Evolutionary conservation across 2,888 invertebrate genomes (phyloP).

Genomic region (Syritta pipiens): DNA sequence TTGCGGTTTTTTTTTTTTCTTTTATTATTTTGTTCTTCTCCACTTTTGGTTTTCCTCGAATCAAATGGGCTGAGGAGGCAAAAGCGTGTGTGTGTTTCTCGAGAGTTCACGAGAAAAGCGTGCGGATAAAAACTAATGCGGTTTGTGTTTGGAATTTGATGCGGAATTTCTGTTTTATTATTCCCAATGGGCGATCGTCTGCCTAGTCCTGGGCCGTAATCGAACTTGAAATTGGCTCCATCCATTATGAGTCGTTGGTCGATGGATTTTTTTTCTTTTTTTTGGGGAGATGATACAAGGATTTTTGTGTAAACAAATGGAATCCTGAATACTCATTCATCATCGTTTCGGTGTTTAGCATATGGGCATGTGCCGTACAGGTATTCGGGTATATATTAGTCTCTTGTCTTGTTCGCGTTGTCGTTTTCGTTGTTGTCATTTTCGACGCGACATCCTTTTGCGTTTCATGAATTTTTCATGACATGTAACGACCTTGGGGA

Average conservation of each 20-base stretch:
- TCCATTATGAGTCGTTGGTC: conserved; percentile 7
- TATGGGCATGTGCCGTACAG: no score
- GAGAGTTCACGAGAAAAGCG: conserved; percentile 26
- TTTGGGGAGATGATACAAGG: conserved; percentile 18
- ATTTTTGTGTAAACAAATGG: conserved; percentile 18
- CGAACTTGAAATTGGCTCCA: conserved; percentile 38
- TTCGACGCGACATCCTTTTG: not conserved
- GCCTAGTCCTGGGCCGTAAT: conserved; percentile 6
- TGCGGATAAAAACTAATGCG: conserved; percentile 46
- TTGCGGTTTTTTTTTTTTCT: conserved; percentile 45
- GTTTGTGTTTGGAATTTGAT: conserved; percentile 56
- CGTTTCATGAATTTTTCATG: conserved; percentile 3
- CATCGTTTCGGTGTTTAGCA: not conserved
- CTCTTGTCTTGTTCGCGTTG: no score
- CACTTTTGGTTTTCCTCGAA: not conserved
- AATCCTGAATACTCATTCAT: conserved; percentile 34
- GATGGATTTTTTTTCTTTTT: not conserved
- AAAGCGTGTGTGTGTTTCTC: not conserved
- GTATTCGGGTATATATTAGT: no score
- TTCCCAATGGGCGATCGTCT: conserved; percentile 35
- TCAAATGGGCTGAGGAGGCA: not conserved
- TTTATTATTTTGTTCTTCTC: not conserved
- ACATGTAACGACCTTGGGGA: not conserved
- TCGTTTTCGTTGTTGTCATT: not conserved
- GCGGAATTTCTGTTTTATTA: conserved; percentile 49